Conservation (phyloP, 64 coral and sea anemone genomes). For the Acropora tenuis region DNA sequence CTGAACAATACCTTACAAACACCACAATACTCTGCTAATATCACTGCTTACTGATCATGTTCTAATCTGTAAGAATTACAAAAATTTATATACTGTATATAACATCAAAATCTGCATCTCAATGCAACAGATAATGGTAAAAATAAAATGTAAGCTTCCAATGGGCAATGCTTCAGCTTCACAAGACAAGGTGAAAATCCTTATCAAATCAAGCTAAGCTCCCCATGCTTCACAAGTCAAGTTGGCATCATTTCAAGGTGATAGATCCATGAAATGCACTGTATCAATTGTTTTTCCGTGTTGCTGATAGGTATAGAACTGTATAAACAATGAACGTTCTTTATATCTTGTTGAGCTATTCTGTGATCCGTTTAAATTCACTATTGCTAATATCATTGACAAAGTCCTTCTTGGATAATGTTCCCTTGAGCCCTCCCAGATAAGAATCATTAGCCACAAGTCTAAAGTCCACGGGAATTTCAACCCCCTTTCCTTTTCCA, state of each 20-base stretch:
- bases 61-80: neutral
- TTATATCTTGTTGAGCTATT: slow-evolving; percentile 41
- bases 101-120: slow-evolving; percentile 27
- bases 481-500: slow-evolving; percentile 59
- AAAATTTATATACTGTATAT: slow-evolving; percentile 5
- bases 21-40: too few relatives aligned
- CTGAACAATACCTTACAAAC: too few relatives aligned
- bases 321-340: slow-evolving; percentile 15
- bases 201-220: slow-evolving; percentile 29
- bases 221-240: slow-evolving; percentile 16
- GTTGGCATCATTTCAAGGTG: slow-evolving; percentile 15
- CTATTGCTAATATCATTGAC: slow-evolving; percentile 41
- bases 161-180: slow-evolving; percentile 20
- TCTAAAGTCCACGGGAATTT: slow-evolving; percentile 62
- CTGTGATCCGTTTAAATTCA: slow-evolving; percentile 59
- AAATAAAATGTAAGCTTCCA: slow-evolving; percentile 10
- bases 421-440: slow-evolving; percentile 63
- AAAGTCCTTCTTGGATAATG: slow-evolving; percentile 68
- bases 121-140: slow-evolving; percentile 1
- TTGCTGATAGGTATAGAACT: neutral
- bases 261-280: slow-evolving; percentile 20
- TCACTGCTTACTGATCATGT: slow-evolving; percentile 21
- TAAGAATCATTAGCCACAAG: slow-evolving; percentile 56
- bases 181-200: slow-evolving; percentile 17
- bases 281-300: slow-evolving; percentile 1